phyloP scores from a whole-genome alignment of 2,888 invertebrate species.

The Myopa testacea region DNA sequence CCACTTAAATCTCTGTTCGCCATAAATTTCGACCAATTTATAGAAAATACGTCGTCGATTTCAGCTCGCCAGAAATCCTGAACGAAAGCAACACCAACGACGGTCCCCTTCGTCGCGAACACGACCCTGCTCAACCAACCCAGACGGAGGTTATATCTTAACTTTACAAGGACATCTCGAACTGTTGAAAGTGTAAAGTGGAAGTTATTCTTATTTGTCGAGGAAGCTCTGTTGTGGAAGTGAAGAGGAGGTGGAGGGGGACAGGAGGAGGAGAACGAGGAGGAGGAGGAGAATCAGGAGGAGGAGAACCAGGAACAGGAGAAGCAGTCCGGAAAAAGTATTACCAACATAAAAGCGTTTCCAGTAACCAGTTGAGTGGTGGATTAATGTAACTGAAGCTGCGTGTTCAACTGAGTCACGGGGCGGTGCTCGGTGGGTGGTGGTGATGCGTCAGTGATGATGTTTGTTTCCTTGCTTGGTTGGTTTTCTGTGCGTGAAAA shows the following conservation, averaged over 20 bases:
- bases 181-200: conserved; percentile 62
- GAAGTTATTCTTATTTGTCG: conserved; percentile 56
- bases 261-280: neutral
- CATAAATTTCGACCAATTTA: conserved; percentile 61
- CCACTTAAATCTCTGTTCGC: conserved; percentile 39
- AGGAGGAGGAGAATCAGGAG: neutral
- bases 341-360: conserved; percentile 7
- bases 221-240: neutral
- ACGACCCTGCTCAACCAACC: neutral
- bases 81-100: no score
- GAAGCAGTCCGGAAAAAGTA: neutral
- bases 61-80: conserved; percentile 42
- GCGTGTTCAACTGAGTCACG: neutral
- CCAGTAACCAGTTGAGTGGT: conserved; percentile 19
- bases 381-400: conserved; percentile 9
- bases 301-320: neutral
- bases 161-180: conserved; percentile 54
- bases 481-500: conserved; percentile 24
- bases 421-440: neutral
- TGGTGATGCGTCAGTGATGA: neutral
- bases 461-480: conserved; percentile 46
- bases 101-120: no score
- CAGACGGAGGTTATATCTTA: conserved; percentile 17
- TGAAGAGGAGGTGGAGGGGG: neutral
- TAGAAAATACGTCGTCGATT: conserved; percentile 60